Conservation (phyloP, 2,888 invertebrate species). For the Diplolepis rosae region DNA sequence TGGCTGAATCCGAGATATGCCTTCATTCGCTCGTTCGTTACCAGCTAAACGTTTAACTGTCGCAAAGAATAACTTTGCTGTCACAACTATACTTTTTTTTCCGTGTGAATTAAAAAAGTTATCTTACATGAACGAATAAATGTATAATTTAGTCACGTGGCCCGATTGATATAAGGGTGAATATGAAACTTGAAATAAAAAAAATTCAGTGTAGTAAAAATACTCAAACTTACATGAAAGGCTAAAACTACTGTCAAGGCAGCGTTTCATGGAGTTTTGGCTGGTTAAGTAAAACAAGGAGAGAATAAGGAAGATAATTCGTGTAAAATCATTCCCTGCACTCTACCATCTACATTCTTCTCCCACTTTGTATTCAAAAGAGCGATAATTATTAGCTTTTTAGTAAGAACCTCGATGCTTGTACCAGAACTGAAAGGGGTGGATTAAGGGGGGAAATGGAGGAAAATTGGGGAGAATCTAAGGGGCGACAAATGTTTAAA, state of each 20-base stretch:
- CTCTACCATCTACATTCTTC: background rate
- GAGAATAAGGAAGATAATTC: background rate
- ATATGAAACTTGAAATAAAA: too few relatives aligned
- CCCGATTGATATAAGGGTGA: too few relatives aligned
- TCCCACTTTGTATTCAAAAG: conserved; percentile 37
- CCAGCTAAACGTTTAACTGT: too few relatives aligned
- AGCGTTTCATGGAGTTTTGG: background rate
- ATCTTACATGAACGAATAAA: too few relatives aligned
- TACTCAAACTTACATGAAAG: too few relatives aligned
- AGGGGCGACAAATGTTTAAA: conserved; percentile 43
- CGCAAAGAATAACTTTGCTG: too few relatives aligned
- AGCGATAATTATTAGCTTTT: conserved; percentile 52
- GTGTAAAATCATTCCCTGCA: background rate
- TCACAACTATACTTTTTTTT: too few relatives aligned
- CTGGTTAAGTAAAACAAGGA: background rate
- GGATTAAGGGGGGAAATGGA: background rate
- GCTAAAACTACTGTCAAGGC: conserved; percentile 30
- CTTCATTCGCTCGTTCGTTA: too few relatives aligned
- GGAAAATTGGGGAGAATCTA: background rate
- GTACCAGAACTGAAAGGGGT: background rate
- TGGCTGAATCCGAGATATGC: too few relatives aligned
- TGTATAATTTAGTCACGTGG: too few relatives aligned
- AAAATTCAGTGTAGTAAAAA: too few relatives aligned
- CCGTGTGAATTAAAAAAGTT: too few relatives aligned
- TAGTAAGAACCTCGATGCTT: conserved; percentile 13